phyloP scores from a whole-genome alignment of 2,888 invertebrate genomes.

The Ariolimax columbianus region DNA sequence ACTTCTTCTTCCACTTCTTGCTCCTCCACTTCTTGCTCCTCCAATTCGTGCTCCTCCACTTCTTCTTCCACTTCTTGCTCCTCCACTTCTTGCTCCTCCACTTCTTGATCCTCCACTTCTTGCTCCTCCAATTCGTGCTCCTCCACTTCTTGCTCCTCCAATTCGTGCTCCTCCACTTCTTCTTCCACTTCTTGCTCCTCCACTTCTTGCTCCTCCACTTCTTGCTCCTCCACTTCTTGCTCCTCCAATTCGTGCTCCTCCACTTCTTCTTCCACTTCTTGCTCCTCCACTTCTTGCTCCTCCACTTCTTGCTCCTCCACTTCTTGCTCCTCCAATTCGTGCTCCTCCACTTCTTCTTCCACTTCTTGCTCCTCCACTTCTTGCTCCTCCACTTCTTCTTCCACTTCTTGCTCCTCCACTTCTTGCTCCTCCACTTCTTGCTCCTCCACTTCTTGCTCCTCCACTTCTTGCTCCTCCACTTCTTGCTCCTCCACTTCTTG shows the following conservation, averaged over 20 bases:
- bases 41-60: no score
- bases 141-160: no score
- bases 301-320: background rate
- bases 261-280: background rate
- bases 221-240: background rate
- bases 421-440: no score
- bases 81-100: background rate
- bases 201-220: background rate
- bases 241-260: no score
- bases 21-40: no score
- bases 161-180: no score
- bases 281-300: background rate
- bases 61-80: background rate
- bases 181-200: background rate
- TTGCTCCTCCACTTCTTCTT: background rate
- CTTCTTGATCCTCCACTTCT: background rate
- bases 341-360: no score
- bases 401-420: no score
- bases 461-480: no score
- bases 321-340: no score
- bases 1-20: background rate
- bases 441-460: no score
- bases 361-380: background rate
- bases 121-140: no score
- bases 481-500: background rate